Evolutionary conservation across 2,797 vertebrate genomes (phyloP).

Genomic region (Rhinatrema bivittatum): DNA sequence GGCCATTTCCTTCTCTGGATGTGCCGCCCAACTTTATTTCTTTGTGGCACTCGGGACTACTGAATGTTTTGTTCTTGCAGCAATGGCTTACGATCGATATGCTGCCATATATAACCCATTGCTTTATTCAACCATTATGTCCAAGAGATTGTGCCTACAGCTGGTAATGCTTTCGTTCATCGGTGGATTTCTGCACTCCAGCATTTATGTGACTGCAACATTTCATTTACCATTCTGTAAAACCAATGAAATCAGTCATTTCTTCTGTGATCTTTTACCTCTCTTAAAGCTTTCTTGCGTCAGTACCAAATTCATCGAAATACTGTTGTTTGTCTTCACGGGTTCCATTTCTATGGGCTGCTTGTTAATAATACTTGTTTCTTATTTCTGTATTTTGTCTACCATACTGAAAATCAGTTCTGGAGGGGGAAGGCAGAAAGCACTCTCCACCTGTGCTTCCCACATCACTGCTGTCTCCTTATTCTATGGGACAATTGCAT

Average conservation of each 20-base stretch:
- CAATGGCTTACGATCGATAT: conserved; percentile 23
- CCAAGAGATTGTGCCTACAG: not conserved
- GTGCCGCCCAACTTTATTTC: conserved; percentile 21
- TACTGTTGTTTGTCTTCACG: not conserved
- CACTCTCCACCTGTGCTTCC: too few relatives aligned
- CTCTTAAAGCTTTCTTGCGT: conserved; percentile 15
- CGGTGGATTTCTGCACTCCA: not conserved
- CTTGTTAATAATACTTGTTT: not conserved
- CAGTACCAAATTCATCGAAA: not conserved
- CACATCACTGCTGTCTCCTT: too few relatives aligned
- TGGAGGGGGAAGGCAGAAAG: too few relatives aligned
- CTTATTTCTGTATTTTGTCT: too few relatives aligned
- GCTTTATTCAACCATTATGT: not conserved
- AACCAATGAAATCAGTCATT: conserved; percentile 19
- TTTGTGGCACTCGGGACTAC: conserved; percentile 14
- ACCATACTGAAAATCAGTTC: too few relatives aligned
- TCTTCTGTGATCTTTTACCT: conserved; percentile 27
- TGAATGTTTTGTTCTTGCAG: conserved; percentile 22
- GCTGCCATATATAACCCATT: not conserved
- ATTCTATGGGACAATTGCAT: too few relatives aligned
- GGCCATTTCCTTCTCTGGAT: conserved; percentile 21
- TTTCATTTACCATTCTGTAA: conserved; percentile 16
- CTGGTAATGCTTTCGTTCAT: not conserved
- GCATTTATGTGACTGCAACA: conserved; percentile 9
- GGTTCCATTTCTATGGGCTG: not conserved